A percentile compares a stretch with the other conserved stretches of the same genome.
These are phyloP conservation scores for Chorisops tibialis DNA, from an alignment of 2,888 invertebrate genomes.

Conservation along the genomic window DNA sequence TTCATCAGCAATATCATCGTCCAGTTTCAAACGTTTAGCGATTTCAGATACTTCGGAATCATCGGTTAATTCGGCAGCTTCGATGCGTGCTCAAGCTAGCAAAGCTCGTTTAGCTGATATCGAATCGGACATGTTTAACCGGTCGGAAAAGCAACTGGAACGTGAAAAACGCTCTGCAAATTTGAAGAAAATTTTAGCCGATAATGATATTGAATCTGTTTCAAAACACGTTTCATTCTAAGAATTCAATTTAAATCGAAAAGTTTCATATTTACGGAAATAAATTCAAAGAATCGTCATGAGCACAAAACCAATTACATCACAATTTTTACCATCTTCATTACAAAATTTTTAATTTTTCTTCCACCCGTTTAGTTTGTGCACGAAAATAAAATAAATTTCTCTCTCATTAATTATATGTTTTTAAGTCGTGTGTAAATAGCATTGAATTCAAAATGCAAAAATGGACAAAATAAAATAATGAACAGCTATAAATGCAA, in stretches of 20 bases:
- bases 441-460: slow-evolving; percentile 13
- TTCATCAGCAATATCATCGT: slow-evolving; percentile 51
- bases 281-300: background rate
- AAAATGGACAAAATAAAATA: no score
- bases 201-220: slow-evolving; percentile 49
- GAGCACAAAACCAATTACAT: no score
- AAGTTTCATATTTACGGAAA: background rate
- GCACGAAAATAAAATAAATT: slow-evolving; percentile 9
- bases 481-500: no score
- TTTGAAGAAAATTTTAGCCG: slow-evolving; percentile 66
- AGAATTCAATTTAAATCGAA: background rate
- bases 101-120: slow-evolving; percentile 68
- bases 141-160: slow-evolving; percentile 65
- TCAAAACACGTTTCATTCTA: no score
- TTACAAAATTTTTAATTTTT: slow-evolving; percentile 11
- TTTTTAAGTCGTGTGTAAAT: slow-evolving; percentile 31
- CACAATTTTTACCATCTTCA: background rate
- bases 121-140: slow-evolving; percentile 71
- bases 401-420: slow-evolving; percentile 28
- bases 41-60: slow-evolving; percentile 50
- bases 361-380: no score
- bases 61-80: slow-evolving; percentile 58
- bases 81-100: slow-evolving; percentile 62
- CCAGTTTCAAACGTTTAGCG: slow-evolving; percentile 64
- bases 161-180: slow-evolving; percentile 70